Conservation (phyloP, 2,797 vertebrate genomes). For the Sebastes wilsoni region DNA sequence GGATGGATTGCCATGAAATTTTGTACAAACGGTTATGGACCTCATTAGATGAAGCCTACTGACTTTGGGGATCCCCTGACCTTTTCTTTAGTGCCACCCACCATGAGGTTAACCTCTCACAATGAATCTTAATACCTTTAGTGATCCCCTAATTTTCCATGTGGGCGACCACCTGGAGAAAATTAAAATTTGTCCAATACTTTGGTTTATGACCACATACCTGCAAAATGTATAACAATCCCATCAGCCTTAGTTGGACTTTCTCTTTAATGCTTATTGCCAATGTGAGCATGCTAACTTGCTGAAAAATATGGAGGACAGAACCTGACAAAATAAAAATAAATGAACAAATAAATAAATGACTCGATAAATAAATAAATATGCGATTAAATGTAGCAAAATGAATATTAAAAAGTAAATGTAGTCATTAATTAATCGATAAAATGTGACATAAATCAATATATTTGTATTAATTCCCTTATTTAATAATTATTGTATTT, state of each 20-base stretch:
- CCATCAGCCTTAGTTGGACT: background rate
- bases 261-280: background rate
- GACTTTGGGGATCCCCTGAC: background rate
- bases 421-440: too few species aligned
- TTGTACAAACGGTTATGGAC: background rate
- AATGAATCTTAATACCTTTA: background rate
- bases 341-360: too few species aligned
- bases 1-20: background rate
- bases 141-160: background rate
- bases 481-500: too few species aligned
- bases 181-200: background rate
- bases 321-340: background rate
- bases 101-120: background rate
- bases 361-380: too few species aligned
- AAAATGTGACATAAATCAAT: too few species aligned
- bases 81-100: background rate
- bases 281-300: background rate
- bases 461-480: too few species aligned
- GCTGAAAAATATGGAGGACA: background rate
- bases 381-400: too few species aligned
- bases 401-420: too few species aligned
- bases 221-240: background rate
- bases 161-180: background rate
- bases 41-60: background rate
- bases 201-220: background rate